Evolutionary conservation across 2,113 vertebrate species (phyloP), one percentile per base, ranked within the genome.

Genomic region (Lepus europaeus): DNA sequence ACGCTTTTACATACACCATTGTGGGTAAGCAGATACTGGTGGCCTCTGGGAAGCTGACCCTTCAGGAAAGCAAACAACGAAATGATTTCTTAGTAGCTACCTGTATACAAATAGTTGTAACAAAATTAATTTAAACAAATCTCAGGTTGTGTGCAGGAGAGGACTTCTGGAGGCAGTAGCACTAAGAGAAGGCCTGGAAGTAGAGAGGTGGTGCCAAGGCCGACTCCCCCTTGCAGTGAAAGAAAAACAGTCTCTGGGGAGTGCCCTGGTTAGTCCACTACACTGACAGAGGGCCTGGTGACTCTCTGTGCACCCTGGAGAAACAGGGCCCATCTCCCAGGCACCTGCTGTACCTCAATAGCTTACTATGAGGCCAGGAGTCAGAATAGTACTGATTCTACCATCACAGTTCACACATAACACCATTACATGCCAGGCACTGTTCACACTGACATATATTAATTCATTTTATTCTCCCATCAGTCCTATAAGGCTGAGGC

Each of bases 51-150:
- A 96, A 98, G 90, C 56, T 27, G n/a, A 97, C 2, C 92, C 90
- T 97, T 95, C 0, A 13, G 72, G 92, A 66, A 93, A 96, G 51
- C 84, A 96, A 92, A 64, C 76, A 83, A 91, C 82, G 85, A 96
- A 16, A 95, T 87, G 84, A 94, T 69, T 95, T 96, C 89, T 96
- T 92, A 84, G 80, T 59, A 93, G 49, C 77, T 81, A 88, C 10
- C 72, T 96, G 72, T 39, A 70, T 33, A 96, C 6, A 61, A 12
- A 70, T 10, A 92, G 5, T 16, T 91, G 78, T 84, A 59, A 89
- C 70, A 59, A 27, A 92, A 96, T 84, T 88, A n/a, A 91, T 89
- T 97, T 95, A 95, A 97, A 97, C 36, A 91, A 96, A 88, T 78
- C n/a, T 49, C 72, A 22, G 16, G 70, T 20, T 31, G 31, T 23